Conservation (phyloP, 2,888 invertebrate species). For the Orchestes rusci region DNA sequence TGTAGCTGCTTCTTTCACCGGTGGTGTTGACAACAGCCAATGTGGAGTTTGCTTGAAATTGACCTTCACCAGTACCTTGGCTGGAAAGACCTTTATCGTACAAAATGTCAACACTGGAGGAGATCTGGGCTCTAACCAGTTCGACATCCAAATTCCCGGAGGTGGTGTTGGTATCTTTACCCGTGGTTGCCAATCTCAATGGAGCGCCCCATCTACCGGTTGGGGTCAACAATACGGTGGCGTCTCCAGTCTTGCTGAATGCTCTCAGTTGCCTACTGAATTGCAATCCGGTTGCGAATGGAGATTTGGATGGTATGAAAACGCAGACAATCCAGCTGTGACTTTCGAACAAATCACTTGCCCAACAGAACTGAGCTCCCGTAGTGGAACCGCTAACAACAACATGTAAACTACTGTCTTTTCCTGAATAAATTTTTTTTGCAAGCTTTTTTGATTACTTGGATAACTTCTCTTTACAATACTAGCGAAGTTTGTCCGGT, state of each 20-base stretch:
- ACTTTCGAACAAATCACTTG: constrained; percentile 22
- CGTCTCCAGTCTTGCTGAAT: constrained; percentile 18
- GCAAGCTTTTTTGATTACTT: too few relatives aligned
- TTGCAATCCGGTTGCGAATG: constrained; percentile 25
- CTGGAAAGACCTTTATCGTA: constrained; percentile 20
- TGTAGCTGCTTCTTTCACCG: constrained; percentile 26
- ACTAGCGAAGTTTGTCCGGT: too few relatives aligned
- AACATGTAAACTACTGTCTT: constrained; percentile 2
- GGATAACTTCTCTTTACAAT: too few relatives aligned
- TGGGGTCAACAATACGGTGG: constrained; percentile 28
- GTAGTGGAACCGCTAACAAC: constrained; percentile 7
- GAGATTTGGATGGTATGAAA: constrained; percentile 23
- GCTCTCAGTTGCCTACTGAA: constrained; percentile 19
- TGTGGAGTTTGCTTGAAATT: constrained; percentile 24
- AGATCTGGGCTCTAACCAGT: constrained; percentile 19
- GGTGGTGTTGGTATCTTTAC: constrained; percentile 27
- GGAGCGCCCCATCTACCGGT: constrained; percentile 19
- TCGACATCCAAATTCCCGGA: constrained; percentile 23
- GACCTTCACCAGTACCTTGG: constrained; percentile 11
- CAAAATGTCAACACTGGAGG: constrained; percentile 23
- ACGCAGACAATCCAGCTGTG: constrained; percentile 24
- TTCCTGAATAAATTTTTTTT: neutral
- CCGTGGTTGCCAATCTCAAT: constrained; percentile 23
- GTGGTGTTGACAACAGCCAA: constrained; percentile 21
- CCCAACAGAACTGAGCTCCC: constrained; percentile 16